Base-by-base conservation (phyloP, 2,113 vertebrate genomes). In the Plectropomus leopardus region DNA sequence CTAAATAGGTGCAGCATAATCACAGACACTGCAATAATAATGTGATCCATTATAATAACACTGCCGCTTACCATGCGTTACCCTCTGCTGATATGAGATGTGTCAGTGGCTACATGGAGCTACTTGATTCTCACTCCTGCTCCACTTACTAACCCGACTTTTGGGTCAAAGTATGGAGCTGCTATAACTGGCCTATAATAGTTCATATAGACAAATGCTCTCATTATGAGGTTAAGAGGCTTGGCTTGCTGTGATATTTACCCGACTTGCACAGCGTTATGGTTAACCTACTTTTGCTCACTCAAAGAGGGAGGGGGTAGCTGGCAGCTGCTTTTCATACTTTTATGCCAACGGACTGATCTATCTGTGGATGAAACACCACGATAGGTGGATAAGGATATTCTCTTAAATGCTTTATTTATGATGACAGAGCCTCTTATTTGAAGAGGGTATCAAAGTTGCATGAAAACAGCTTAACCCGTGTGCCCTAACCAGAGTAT, bases 201-300 rank as follows among this genome's bases (percentile, higher is more conserved):
- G 53, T 73, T 68, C 42, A 68, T 58, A 80, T 59, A 73, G 47
- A 81, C 63, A 76, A 85, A 80, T 65, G 16, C 17, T 74, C 42
- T 88, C 76, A 81, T 86, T 84, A 77, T 44, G 32, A 78, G 84
- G 70, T 75, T 86, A 82, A 87, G 78, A 84, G 77, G 53, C 79
- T 86, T 87, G 77, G 74, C 68, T 72, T 47, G 61, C 84, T 78
- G 70, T 76, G 78, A 88, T 88, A 83, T 89, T 91, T 91, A 89
- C 76, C 82, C 61, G n/a, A 85, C 73, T 79, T 76, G 71, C 68
- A 76, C 72, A 61, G 85, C 53, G 28, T 82, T 87, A 76, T 76
- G 76, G 68, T 87, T 90, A 91, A 90, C 92, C 92, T 91, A 92
- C 90, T 93, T 93, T 91, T 66, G 48, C 77, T 88, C 53, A 69